Evolutionary conservation across 1,140 invertebrate genomes (phyloP), one percentile per base, ranked within the genome.

Genomic region (Trachymyrmex septentrionalis): DNA sequence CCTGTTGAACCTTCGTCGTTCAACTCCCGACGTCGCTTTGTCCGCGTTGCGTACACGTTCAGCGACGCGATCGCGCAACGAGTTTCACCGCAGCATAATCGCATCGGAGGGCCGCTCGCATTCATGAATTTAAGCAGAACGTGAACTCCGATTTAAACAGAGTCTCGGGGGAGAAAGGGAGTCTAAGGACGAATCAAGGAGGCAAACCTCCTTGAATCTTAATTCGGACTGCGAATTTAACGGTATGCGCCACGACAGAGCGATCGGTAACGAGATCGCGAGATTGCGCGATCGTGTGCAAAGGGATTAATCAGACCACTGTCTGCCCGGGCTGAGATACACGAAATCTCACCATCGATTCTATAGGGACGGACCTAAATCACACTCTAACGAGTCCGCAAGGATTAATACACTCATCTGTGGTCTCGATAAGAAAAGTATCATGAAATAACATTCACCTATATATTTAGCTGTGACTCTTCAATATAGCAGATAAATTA

Each of bases 111-210:
- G 64, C 44, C 44, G 59, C n/a, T 80, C 48, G 78, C 50, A 81
- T 81, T 81, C 78, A 81, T 81, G 78, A 81, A 71, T 81, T 71
- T 81, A 81, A 80, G 77, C 63, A n/a, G 77, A 38, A 81, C 77
- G 66, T 81, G 77, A 71, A 81, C 50, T 69, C 77, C 30, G 64
- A 81, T 71, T 81, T 44, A 57, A 71, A 57, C 64, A 48, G 21
- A 24, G 48, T 81, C 64, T 24, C 78, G 16, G 10, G 53, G 50
- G 66, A 71, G 19, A 24, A 57, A 53, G n/a, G 34, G 63, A 50
- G 48, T 81, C 66, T 81, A 57, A 81, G 66, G 53, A 24, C 64
- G 64, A 81, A 81, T 81, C 78, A 81, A 71, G 78, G 64, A 81
- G 66, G 50, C 78, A 55, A 38, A 21, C 66, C 78, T 81, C 3